phyloP scores from a whole-genome alignment of 2,888 invertebrate species.

The Bellardia bayeri region DNA sequence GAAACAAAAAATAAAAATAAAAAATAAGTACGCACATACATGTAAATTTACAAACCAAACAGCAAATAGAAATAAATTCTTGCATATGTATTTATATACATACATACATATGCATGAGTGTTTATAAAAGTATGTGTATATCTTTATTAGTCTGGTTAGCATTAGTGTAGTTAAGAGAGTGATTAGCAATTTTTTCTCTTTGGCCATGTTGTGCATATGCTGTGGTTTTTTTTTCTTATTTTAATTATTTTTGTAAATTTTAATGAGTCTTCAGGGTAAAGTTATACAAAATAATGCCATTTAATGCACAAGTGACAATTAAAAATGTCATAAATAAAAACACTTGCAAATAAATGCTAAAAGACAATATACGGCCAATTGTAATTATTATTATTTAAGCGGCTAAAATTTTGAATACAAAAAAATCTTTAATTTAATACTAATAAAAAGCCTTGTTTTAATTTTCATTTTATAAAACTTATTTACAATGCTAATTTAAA shows the following conservation, averaged over 20 bases:
- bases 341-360: slow-evolving; percentile 24
- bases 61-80: background rate
- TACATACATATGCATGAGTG: background rate
- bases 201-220: slow-evolving; percentile 12
- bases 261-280: slow-evolving; percentile 61
- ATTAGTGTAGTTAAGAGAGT: slow-evolving; percentile 46
- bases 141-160: slow-evolving; percentile 6
- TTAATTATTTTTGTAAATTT: slow-evolving; percentile 25
- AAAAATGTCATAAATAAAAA: slow-evolving; percentile 53
- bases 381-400: background rate
- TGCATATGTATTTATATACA: background rate
- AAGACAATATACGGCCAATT: slow-evolving; percentile 19
- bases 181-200: slow-evolving; percentile 40
- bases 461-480: background rate
- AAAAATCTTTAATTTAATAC: background rate
- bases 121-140: background rate
- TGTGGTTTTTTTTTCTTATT: background rate
- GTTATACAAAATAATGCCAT: slow-evolving; percentile 63
- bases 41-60: background rate
- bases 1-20: background rate
- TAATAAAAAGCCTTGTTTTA: background rate
- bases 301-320: slow-evolving; percentile 65
- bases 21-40: background rate
- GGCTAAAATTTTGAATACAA: background rate
- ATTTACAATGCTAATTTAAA: slow-evolving; percentile 19